These are phyloP conservation scores for Zaprionus davidi DNA, from an alignment of 1,140 invertebrate genomes.

Conservation along the genomic window DNA sequence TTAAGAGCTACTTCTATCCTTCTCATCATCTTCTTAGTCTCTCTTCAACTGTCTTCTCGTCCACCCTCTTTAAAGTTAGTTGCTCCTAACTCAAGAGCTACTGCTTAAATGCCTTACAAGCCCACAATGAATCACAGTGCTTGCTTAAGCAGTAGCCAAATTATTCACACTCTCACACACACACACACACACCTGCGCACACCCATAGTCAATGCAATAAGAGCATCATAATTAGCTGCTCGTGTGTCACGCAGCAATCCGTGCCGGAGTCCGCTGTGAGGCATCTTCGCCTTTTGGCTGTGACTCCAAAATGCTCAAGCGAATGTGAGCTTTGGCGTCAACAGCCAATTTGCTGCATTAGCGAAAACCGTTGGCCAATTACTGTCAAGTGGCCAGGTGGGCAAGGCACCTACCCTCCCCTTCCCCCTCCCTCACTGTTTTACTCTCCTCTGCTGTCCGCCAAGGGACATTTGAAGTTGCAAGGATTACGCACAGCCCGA, in stretches of 20 bases:
- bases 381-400: conserved; percentile 62
- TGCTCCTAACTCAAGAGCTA: not conserved
- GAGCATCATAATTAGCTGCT: conserved; percentile 69
- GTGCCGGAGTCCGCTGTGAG: conserved; percentile 8
- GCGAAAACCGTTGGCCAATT: conserved; percentile 80
- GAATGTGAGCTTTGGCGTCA: conserved; percentile 75
- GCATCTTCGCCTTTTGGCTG: conserved; percentile 22
- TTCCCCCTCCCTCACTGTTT: not conserved
- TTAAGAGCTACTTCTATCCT: not conserved
- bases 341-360: conserved; percentile 81
- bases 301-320: conserved; percentile 22
- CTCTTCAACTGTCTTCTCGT: not conserved
- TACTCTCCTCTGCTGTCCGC: conserved; percentile 7
- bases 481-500: conserved; percentile 53
- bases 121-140: conserved; percentile 69
- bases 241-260: conserved; percentile 64
- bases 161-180: conserved; percentile 31
- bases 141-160: conserved; percentile 33
- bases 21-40: no score
- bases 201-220: conserved; percentile 36
- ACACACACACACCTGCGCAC: not conserved
- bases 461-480: conserved; percentile 35
- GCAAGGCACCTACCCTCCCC: not conserved
- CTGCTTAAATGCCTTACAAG: conserved; percentile 36
- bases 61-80: not conserved